Evolutionary conservation across 2,797 vertebrate genomes (phyloP).

Genomic region (Myotis daubentonii): DNA sequence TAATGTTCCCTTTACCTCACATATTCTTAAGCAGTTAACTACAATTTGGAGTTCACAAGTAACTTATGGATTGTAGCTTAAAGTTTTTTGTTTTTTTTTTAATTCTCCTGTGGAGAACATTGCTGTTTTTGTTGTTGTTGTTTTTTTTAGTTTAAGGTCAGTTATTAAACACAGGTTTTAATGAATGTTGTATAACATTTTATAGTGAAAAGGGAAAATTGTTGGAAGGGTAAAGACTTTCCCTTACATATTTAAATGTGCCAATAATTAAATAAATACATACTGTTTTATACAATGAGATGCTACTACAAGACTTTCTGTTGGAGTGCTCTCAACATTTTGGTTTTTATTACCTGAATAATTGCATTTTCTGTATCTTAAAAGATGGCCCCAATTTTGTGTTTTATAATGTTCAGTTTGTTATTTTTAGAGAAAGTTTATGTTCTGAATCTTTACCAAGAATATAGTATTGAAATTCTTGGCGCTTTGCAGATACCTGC

Average conservation of each 20-base stretch:
- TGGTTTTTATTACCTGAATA: constrained; percentile 75
- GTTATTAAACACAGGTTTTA: constrained; percentile 73
- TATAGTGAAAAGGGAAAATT: constrained; percentile 69
- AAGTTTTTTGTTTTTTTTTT: constrained; percentile 77
- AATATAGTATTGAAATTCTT: constrained; percentile 64
- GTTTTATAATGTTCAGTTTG: constrained; percentile 77
- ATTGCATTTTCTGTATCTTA: constrained; percentile 73
- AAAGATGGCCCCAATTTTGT: constrained; percentile 67
- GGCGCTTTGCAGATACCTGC: constrained; percentile 66
- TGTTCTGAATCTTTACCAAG: constrained; percentile 63
- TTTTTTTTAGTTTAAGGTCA: constrained; percentile 56
- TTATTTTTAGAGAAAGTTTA: constrained; percentile 70
- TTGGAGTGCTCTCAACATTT: constrained; percentile 64
- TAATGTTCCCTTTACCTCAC: constrained; percentile 59
- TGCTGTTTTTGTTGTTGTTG: constrained; percentile 67
- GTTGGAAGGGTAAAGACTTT: constrained; percentile 76
- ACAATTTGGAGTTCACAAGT: constrained; percentile 65
- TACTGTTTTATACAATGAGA: constrained; percentile 75
- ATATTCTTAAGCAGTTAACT: constrained; percentile 74
- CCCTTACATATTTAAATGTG: constrained; percentile 81
- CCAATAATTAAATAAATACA: constrained; percentile 81
- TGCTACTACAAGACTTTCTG: constrained; percentile 66
- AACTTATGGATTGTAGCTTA: constrained; percentile 67
- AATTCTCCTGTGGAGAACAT: constrained; percentile 80
- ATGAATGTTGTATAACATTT: constrained; percentile 77